These are phyloP conservation scores for Zophobas morio DNA, from an alignment of 1,140 invertebrate species.

Conservation along the genomic window DNA sequence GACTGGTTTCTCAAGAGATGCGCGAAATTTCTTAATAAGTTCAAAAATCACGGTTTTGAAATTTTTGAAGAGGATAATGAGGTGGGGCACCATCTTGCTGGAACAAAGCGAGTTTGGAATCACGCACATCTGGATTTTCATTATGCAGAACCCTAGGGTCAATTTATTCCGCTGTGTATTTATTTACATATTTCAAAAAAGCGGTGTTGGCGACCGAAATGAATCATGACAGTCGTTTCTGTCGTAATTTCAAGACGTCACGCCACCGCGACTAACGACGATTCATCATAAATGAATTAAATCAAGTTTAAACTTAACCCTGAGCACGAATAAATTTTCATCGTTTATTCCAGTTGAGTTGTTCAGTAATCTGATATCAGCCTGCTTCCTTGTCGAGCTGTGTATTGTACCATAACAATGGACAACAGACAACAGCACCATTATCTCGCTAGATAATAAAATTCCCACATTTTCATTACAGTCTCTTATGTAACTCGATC, in stretches of 20 bases:
- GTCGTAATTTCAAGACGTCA: not conserved
- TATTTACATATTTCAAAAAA: too few relatives aligned
- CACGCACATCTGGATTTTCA: too few relatives aligned
- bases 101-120: too few relatives aligned
- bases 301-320: constrained; percentile 11
- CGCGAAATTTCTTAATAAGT: constrained; percentile 11
- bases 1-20: not conserved
- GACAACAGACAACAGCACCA: constrained; percentile 40
- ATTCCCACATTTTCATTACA: constrained; percentile 47
- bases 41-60: too few relatives aligned
- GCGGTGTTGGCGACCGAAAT: too few relatives aligned
- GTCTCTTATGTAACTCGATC: constrained; percentile 18
- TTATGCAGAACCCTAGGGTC: too few relatives aligned
- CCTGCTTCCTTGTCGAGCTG: constrained; percentile 40
- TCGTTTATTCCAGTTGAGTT: constrained; percentile 30
- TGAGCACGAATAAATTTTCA: constrained; percentile 34
- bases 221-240: not conserved
- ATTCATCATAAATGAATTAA: constrained; percentile 6
- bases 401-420: constrained; percentile 40
- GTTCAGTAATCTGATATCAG: constrained; percentile 34
- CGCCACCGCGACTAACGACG: not conserved
- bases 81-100: too few relatives aligned
- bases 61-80: too few relatives aligned
- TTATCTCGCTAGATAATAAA: constrained; percentile 44
- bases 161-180: too few relatives aligned